These are phyloP conservation scores for Brachionus plicatilis DNA, from an alignment of 1,140 invertebrate genomes.

Conservation along the genomic window DNA sequence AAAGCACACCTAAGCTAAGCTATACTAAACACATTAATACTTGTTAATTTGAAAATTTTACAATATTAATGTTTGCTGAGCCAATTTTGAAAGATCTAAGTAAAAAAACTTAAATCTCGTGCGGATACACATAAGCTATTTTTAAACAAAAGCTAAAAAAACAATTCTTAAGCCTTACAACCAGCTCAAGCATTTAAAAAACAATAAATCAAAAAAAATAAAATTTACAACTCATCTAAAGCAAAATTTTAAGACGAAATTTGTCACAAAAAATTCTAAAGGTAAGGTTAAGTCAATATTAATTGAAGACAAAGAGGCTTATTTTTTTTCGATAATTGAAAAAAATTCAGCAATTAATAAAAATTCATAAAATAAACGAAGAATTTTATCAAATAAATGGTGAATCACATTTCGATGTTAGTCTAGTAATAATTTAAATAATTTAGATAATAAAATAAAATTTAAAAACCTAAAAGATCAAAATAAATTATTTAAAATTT, in stretches of 20 bases:
- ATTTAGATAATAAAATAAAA: not conserved
- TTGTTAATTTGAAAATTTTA: not conserved
- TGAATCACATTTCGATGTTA: not conserved
- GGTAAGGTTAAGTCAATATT: slow-evolving; percentile 22
- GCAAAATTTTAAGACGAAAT: not conserved
- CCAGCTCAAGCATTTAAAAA: not conserved
- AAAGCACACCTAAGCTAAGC: not conserved
- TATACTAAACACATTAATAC: not conserved
- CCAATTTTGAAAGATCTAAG: not conserved
- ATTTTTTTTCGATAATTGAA: not conserved
- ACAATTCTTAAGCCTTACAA: not conserved
- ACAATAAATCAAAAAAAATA: slow-evolving; percentile 1
- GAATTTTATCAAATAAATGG: not conserved
- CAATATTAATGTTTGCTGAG: not conserved
- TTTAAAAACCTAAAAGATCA: not conserved
- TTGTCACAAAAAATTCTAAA: not conserved
- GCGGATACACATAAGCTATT: not conserved
- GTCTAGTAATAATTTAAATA: not conserved
- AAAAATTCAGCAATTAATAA: not conserved
- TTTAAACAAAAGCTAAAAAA: not conserved
- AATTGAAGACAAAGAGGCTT: not conserved
- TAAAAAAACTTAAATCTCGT: not conserved
- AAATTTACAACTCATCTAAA: not conserved
- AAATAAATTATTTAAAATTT: not conserved
- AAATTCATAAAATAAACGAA: not conserved